Conservation (phyloP, 2,888 invertebrate genomes). For the Euphydryas editha region DNA sequence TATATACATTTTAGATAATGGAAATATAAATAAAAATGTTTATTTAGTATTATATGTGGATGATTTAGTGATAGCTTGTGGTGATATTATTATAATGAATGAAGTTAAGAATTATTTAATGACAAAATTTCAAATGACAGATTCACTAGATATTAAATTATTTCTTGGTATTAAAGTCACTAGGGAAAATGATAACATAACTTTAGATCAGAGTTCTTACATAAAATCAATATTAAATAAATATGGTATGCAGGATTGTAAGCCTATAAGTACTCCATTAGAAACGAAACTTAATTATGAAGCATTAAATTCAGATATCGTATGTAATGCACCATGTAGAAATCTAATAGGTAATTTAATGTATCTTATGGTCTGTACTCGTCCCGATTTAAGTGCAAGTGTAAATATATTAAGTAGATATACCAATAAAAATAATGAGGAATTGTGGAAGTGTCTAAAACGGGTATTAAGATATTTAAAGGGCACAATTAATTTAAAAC, state of each 20-base stretch:
- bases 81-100: constrained; percentile 26
- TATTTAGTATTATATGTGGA: constrained; percentile 42
- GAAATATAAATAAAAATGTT: constrained; percentile 34
- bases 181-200: constrained; percentile 33
- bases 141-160: constrained; percentile 40
- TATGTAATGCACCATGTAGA: constrained; percentile 37
- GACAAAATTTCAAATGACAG: constrained; percentile 41
- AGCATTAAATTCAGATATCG: constrained; percentile 27
- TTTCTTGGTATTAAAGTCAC: constrained; percentile 45
- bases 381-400: constrained; percentile 44
- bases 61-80: constrained; percentile 32
- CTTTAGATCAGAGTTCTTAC: constrained; percentile 39
- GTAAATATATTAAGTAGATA: constrained; percentile 48
- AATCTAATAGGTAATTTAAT: constrained; percentile 41
- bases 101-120: constrained; percentile 36
- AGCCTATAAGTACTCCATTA: constrained; percentile 33
- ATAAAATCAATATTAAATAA: constrained; percentile 40
- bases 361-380: constrained; percentile 37
- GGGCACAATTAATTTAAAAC: constrained; percentile 47
- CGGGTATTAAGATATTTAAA: constrained; percentile 48
- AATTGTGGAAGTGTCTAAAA: constrained; percentile 48
- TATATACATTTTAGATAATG: constrained; percentile 38
- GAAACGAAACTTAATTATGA: constrained; percentile 34
- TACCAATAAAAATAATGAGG: constrained; percentile 45
- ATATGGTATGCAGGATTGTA: constrained; percentile 44